Evolutionary conservation across 2,888 invertebrate genomes (phyloP).

Genomic region (Macropis europaea): DNA sequence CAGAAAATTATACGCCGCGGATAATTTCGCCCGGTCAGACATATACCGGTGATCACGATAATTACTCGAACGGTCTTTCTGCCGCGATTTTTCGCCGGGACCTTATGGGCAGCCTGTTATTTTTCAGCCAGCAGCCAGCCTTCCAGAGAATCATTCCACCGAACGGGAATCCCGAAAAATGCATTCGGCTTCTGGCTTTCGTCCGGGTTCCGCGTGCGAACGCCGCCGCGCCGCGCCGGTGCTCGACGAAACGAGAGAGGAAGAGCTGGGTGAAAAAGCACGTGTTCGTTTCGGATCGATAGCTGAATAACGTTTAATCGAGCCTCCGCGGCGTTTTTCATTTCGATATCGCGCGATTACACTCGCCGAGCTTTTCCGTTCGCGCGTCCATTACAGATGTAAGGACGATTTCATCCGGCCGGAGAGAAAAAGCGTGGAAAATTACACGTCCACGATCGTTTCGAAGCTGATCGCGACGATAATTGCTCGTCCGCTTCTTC

Average conservation of each 20-base stretch:
- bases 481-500: conserved; percentile 14
- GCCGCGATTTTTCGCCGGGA: conserved; percentile 25
- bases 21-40: conserved; percentile 43
- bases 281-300: background rate
- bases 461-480: conserved; percentile 17
- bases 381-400: background rate
- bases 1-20: conserved; percentile 60
- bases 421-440: conserved; percentile 3
- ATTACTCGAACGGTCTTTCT: conserved; percentile 28
- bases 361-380: background rate
- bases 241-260: too few species aligned
- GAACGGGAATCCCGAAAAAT: too few species aligned
- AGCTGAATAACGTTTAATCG: background rate
- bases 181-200: background rate
- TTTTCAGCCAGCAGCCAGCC: background rate
- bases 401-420: conserved; percentile 1
- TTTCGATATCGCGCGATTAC: background rate
- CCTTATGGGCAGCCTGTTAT: conserved; percentile 16
- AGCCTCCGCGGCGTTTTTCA: background rate
- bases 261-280: too few species aligned
- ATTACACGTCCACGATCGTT: conserved; percentile 20
- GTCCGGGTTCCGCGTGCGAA: too few species aligned
- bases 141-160: background rate
- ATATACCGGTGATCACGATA: conserved; percentile 43
- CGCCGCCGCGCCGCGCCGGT: too few species aligned